A percentile compares a stretch with the other conserved stretches of the same genome.
phyloP scores from a whole-genome alignment of 2,888 invertebrate species.

The Luperina testacea region DNA sequence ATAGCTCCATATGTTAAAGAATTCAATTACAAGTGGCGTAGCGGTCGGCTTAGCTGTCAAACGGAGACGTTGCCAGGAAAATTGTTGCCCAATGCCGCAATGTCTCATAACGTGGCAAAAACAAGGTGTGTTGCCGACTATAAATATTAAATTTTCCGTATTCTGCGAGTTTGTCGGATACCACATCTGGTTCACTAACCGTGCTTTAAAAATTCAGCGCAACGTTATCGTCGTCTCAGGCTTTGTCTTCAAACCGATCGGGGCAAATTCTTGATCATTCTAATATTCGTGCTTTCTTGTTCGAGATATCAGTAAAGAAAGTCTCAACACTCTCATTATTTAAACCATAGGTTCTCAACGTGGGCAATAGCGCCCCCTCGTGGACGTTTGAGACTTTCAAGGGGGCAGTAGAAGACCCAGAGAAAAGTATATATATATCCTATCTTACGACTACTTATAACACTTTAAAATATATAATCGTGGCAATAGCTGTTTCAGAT shows the following conservation, averaged over 20 bases:
- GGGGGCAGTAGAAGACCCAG: background rate
- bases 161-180: conserved; percentile 81
- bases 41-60: conserved; percentile 55
- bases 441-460: background rate
- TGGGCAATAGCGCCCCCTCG: background rate
- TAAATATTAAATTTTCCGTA: conserved; percentile 88
- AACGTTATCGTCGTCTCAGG: conserved; percentile 78
- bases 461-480: background rate
- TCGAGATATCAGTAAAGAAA: background rate
- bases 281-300: conserved; percentile 12
- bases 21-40: conserved; percentile 59
- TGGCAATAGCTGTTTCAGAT: background rate
- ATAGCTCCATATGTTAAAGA: conserved; percentile 48
- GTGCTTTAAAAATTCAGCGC: conserved; percentile 85
- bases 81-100: conserved; percentile 70
- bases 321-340: background rate
- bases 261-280: conserved; percentile 49
- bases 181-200: conserved; percentile 87
- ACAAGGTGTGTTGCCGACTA: conserved; percentile 82
- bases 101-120: conserved; percentile 81
- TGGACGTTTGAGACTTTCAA: background rate
- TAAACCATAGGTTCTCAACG: background rate
- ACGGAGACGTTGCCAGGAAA: conserved; percentile 52
- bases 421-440: background rate
- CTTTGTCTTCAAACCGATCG: conserved; percentile 79